A percentile compares a stretch with the other conserved stretches of the same genome.
These are phyloP conservation scores for Drosophila lacteicornis DNA, from an alignment of 1,140 invertebrate species.

Conservation along the genomic window DNA sequence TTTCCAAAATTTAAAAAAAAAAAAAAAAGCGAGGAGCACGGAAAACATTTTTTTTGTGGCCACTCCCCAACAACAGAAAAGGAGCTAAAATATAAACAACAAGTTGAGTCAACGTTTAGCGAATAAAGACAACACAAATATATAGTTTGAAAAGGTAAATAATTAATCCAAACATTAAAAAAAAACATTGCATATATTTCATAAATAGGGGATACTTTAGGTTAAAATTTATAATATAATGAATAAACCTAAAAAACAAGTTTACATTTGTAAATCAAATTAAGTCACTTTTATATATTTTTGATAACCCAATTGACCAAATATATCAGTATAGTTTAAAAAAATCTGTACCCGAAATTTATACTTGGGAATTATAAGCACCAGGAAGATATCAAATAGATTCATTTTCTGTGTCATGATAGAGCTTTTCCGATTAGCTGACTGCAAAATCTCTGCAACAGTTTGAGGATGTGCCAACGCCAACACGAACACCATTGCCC, in stretches of 20 bases:
- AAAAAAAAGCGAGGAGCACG: slow-evolving; percentile 4
- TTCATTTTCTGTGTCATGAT: not conserved
- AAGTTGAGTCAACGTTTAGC: slow-evolving; percentile 15
- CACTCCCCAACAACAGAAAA: slow-evolving; percentile 51
- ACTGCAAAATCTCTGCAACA: slow-evolving; percentile 27
- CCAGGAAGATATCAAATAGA: no score
- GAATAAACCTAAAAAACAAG: no score
- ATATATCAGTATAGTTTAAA: no score
- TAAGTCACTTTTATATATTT: no score
- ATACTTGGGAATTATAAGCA: not conserved
- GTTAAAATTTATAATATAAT: no score
- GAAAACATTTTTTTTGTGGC: slow-evolving; percentile 31
- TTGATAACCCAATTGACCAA: no score
- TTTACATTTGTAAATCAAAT: no score
- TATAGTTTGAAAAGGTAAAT: slow-evolving; percentile 31
- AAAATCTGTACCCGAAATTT: not conserved
- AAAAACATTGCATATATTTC: not conserved
- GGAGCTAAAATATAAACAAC: slow-evolving; percentile 9
- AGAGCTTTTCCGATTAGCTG: slow-evolving; percentile 2
- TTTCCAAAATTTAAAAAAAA: slow-evolving; percentile 12
- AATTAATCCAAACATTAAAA: not conserved
- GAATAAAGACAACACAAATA: not conserved
- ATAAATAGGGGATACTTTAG: no score
- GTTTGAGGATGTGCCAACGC: slow-evolving; percentile 18
- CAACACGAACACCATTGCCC: slow-evolving; percentile 1